Conservation (phyloP, 37 sponge, comb jelly and placozoan genomes). For the Hormiphora californensis region DNA sequence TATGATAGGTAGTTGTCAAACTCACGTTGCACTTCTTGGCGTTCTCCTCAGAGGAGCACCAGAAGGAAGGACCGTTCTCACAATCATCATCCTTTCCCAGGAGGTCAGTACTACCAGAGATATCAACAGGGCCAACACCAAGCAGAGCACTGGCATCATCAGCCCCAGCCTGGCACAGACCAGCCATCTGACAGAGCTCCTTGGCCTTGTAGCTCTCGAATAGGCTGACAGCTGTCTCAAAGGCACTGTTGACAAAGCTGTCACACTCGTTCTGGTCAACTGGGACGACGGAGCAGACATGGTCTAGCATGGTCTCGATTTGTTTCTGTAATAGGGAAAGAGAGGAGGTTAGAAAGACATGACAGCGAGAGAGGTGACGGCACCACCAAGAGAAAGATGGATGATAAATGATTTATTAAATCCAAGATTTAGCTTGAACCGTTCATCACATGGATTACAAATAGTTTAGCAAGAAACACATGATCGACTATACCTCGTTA, state of each 20-base stretch:
- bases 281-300: background rate
- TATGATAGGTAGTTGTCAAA: no score
- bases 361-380: no score
- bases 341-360: no score
- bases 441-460: no score
- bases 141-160: background rate
- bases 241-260: background rate
- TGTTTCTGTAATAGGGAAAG: no score
- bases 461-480: no score
- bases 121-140: slow-evolving; percentile 13
- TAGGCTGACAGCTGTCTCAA: background rate
- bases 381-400: no score
- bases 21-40: slow-evolving; percentile 57
- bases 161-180: background rate
- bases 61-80: slow-evolving; percentile 55
- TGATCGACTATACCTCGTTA: slow-evolving; percentile 47
- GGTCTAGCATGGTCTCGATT: slow-evolving; percentile 6
- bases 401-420: no score
- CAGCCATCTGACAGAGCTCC: slow-evolving; percentile 37
- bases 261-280: slow-evolving; percentile 12
- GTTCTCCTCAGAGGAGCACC: slow-evolving; percentile 51
- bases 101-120: no score
- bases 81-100: no score
- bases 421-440: no score
- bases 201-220: slow-evolving; percentile 25